phyloP scores from a whole-genome alignment of 1,140 invertebrate genomes.

The Trialeurodes vaporariorum region DNA sequence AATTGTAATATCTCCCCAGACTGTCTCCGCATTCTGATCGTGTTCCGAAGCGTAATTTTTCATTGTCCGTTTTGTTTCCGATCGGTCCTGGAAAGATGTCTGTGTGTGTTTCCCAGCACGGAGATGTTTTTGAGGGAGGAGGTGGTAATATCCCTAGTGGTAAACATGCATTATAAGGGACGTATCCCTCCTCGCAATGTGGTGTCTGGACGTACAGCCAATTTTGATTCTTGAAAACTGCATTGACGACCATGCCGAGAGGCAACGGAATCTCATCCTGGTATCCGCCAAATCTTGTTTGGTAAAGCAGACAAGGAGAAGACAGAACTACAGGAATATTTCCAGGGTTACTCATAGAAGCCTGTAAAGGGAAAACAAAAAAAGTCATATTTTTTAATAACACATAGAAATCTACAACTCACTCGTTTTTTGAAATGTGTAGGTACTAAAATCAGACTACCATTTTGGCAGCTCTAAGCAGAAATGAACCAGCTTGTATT shows the following conservation, averaged over 20 bases:
- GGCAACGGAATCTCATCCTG: conserved; percentile 58
- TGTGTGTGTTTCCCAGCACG: conserved; percentile 64
- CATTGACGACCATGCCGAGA: conserved; percentile 70
- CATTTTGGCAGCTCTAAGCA: too few relatives aligned
- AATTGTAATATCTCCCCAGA: background rate
- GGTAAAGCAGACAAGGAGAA: conserved; percentile 57
- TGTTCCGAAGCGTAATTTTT: background rate
- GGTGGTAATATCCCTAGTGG: conserved; percentile 55
- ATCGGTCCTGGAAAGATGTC: conserved; percentile 59
- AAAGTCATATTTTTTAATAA: too few relatives aligned
- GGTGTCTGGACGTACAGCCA: conserved; percentile 75
- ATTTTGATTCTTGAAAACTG: conserved; percentile 66
- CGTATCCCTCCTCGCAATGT: conserved; percentile 63
- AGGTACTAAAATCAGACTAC: too few relatives aligned
- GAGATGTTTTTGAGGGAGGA: conserved; percentile 37
- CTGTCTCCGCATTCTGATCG: background rate
- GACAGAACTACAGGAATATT: conserved; percentile 70
- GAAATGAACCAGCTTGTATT: too few relatives aligned
- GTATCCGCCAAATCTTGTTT: conserved; percentile 50
- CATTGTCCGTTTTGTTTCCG: conserved; percentile 19
- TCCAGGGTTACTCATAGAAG: conserved; percentile 55
- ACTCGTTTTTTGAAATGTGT: too few relatives aligned
- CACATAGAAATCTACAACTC: too few relatives aligned
- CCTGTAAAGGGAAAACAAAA: conserved; percentile 37
- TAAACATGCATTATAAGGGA: conserved; percentile 46